These are phyloP conservation scores for Notothenia coriiceps DNA, from an alignment of 2,113 vertebrate genomes.

Conservation along the genomic window DNA sequence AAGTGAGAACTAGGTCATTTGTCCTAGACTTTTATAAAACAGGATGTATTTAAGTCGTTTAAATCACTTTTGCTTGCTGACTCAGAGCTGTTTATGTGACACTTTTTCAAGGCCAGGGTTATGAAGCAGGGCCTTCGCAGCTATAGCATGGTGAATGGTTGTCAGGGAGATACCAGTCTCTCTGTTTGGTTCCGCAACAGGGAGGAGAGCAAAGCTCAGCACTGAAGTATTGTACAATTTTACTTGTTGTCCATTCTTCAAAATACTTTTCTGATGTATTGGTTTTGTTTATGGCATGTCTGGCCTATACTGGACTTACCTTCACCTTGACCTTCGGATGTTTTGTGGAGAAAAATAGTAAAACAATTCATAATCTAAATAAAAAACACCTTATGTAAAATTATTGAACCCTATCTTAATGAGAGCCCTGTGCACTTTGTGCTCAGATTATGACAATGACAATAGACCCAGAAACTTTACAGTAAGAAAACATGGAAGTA, in stretches of 20 bases:
- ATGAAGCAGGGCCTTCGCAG: background rate
- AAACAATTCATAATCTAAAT: too few relatives aligned
- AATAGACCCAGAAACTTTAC: background rate
- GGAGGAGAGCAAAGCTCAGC: background rate
- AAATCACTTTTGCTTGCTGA: too few relatives aligned
- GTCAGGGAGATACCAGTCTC: conserved; percentile 4
- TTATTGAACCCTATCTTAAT: background rate
- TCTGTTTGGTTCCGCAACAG: background rate
- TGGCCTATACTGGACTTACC: background rate
- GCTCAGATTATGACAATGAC: background rate
- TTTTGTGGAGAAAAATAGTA: too few relatives aligned
- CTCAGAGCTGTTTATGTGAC: conserved; percentile 39
- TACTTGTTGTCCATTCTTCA: background rate
- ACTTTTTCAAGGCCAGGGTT: background rate
- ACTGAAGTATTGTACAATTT: background rate
- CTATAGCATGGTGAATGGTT: conserved; percentile 5
- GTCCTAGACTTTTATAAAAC: too few relatives aligned
- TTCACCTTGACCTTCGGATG: background rate
- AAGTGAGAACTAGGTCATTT: too few relatives aligned
- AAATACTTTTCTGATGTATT: background rate
- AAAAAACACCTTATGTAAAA: too few relatives aligned
- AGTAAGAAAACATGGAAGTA: background rate
- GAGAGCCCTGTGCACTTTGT: too few relatives aligned
- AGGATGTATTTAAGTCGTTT: too few relatives aligned
- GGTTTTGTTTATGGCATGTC: too few relatives aligned